Evolutionary conservation across 23 tunicate genomes (phyloP).

Genomic region (Aplidium turbinatum): DNA sequence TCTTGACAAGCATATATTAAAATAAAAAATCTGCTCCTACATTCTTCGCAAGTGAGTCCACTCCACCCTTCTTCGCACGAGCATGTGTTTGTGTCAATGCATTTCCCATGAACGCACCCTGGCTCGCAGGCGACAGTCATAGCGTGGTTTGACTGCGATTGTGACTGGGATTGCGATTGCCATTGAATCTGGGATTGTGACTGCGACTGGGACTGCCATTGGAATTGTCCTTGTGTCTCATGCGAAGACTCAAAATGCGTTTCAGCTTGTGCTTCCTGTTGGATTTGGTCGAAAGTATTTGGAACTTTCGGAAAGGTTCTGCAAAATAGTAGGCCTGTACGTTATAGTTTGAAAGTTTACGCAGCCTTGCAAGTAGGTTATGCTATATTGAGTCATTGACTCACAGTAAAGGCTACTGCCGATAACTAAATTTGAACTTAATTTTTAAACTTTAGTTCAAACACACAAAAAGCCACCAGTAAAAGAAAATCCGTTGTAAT

Average conservation of each 20-base stretch:
- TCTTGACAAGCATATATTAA: no score
- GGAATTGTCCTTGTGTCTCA: slow-evolving; percentile 32
- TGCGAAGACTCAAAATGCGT: slow-evolving; percentile 49
- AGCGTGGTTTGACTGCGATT: slow-evolving; percentile 22
- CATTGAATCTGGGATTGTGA: slow-evolving; percentile 41
- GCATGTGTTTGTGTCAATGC: slow-evolving; percentile 55
- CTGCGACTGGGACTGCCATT: slow-evolving; percentile 55
- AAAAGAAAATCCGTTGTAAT: neutral
- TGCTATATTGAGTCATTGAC: no score
- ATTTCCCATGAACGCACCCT: slow-evolving; percentile 66
- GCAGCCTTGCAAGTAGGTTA: no score
- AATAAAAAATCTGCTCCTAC: no score
- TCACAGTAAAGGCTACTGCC: no score
- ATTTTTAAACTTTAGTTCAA: no score
- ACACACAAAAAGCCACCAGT: no score
- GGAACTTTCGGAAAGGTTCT: slow-evolving; percentile 61
- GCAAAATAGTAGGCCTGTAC: neutral
- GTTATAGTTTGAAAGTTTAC: no score
- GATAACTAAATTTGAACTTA: no score
- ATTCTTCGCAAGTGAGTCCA: slow-evolving; percentile 54
- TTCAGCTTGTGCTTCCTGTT: slow-evolving; percentile 46
- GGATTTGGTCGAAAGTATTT: slow-evolving; percentile 36
- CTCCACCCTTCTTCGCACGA: slow-evolving; percentile 72
- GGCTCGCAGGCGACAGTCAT: slow-evolving; percentile 28
- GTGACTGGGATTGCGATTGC: slow-evolving; percentile 44